Base-by-base conservation (phyloP, 1,140 invertebrate genomes). In the Elysia chlorotica region DNA sequence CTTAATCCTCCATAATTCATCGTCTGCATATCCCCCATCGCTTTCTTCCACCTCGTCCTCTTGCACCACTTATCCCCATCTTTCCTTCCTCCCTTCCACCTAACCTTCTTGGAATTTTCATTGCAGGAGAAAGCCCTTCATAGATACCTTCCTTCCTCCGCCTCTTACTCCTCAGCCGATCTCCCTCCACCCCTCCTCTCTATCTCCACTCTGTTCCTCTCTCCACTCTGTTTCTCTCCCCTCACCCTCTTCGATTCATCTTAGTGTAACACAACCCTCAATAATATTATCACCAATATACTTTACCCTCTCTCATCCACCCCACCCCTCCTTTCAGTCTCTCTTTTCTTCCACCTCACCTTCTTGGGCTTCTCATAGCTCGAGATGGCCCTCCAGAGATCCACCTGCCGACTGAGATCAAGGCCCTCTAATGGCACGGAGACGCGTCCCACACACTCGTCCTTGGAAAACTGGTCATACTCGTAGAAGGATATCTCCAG, bases 391-490 rank as follows among this genome's bases (percentile, higher is more conserved):
- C 85, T 85, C 82, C 86, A 86, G 21, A 85, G 54, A 35, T 80
- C 79, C 33, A 83, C 79, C 72, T 80, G 79, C 23, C 83, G 81
- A 25, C 62, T 75, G 1, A 86, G 76, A 71, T 87, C 83, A 23
- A 86, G 38, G 59, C 74, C 71, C 2, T 83, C 79, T 25, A 88
- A 59, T 30, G 82, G 78, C 10, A 86, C 54, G 38, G 80, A 75
- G 0, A 85, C 79, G 59, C 82, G 78, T n/a, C 86, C 87, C 21
- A 88, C 79, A 69, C 85, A 84, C 54, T 85, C 82, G 67, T 86
- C 83, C 37, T 78, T 78, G 10, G 85, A 85, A 71, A 83, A 85
- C 74, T 86, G 82, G 65, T 87, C 86, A 71, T 80, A 85, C 71
- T 86, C 79, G 33, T 78, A 84, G 4, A 88, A 56, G 5, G 84